phyloP scores from a whole-genome alignment of 2,797 vertebrate species.

The Acipenser oxyrinchus region DNA sequence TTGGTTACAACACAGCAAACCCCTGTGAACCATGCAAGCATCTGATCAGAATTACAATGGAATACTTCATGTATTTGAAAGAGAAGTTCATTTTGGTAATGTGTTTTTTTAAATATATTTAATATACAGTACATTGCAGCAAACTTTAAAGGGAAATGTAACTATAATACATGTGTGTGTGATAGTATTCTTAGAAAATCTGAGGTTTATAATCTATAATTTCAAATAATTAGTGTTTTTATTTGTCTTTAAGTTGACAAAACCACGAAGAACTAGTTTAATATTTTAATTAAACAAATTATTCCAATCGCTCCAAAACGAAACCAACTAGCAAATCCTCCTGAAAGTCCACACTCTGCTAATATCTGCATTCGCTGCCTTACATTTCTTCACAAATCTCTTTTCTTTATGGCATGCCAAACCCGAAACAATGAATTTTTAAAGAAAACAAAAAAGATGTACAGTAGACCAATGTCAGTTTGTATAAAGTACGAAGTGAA shows the following conservation, averaged over 20 bases:
- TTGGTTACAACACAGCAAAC: too few relatives aligned
- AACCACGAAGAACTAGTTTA: conserved; percentile 46
- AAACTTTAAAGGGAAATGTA: too few relatives aligned
- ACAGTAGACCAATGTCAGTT: conserved; percentile 90
- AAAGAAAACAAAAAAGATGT: conserved; percentile 65
- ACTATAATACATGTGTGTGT: too few relatives aligned
- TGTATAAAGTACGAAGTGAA: conserved; percentile 95
- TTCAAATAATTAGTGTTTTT: conserved; percentile 49
- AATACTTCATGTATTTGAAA: too few relatives aligned
- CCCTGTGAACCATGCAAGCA: too few relatives aligned
- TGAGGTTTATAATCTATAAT: conserved; percentile 37
- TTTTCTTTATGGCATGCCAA: conserved; percentile 79
- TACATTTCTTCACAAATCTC: conserved; percentile 77
- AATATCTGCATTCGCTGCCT: conserved; percentile 93
- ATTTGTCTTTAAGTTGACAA: conserved; percentile 45
- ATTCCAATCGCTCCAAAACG: conserved; percentile 49
- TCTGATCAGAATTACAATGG: too few relatives aligned
- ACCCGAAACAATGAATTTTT: conserved; percentile 76
- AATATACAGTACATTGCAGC: too few relatives aligned
- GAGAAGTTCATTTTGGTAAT: too few relatives aligned
- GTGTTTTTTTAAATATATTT: too few relatives aligned
- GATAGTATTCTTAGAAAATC: not conserved
- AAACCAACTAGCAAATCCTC: conserved; percentile 43
- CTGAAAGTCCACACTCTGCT: conserved; percentile 46
- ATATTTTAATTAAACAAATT: conserved; percentile 46